Percentiles rank a stretch among this genome's conserved stretches.
These are phyloP conservation scores for Gallinago stenura DNA, from an alignment of 2,797 vertebrate genomes.

Conservation along the genomic window DNA sequence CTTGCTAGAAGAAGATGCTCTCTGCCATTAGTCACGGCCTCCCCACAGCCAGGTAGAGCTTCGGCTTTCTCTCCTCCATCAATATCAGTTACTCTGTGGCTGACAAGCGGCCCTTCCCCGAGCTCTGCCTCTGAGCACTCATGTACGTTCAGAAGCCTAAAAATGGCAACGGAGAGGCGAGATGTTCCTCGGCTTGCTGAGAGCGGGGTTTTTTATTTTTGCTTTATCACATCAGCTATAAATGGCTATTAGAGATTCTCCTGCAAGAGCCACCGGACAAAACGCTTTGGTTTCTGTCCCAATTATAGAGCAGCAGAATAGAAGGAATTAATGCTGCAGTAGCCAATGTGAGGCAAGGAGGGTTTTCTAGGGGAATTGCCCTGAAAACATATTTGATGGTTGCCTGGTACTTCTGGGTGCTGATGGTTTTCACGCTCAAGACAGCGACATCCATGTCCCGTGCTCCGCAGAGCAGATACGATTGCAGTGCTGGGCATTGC, in stretches of 20 bases:
- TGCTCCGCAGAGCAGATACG: accelerated
- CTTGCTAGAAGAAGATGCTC: not conserved
- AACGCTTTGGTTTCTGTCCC: not conserved
- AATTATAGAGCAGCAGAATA: accelerated
- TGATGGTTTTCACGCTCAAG: not conserved
- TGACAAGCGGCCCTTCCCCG: not conserved
- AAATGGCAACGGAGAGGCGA: not conserved
- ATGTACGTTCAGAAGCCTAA: not conserved
- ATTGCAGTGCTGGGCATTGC: not conserved
- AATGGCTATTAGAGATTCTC: not conserved
- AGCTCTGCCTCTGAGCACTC: not conserved
- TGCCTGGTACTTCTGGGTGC: not conserved
- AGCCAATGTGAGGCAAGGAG: not conserved
- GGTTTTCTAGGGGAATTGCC: not conserved
- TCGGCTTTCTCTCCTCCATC: not conserved
- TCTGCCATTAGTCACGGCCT: not conserved
- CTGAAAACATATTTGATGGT: not conserved
- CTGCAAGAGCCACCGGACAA: not conserved
- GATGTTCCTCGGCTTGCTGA: not conserved
- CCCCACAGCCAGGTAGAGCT: not conserved
- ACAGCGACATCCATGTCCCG: accelerated
- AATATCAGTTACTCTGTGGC: accelerated
- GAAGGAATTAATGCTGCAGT: not conserved
- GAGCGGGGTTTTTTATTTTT: not conserved
- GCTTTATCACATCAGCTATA: not conserved